Evolutionary conservation across 2,888 invertebrate genomes (phyloP).

Genomic region (Pseudanteris insignis): DNA sequence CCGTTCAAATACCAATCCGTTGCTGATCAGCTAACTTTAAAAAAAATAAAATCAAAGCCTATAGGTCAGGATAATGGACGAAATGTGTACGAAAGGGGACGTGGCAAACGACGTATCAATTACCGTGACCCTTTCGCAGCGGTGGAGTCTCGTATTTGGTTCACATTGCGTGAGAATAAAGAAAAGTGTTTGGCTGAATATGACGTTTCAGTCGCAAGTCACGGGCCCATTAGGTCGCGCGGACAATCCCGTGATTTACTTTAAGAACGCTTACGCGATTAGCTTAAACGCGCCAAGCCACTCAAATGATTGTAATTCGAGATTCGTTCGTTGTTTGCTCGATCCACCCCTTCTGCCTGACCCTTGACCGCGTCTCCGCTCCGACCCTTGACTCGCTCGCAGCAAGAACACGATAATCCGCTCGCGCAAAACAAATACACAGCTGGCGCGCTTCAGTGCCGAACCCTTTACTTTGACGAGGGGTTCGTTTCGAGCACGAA

Average conservation of each 20-base stretch:
- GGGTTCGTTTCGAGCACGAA: slow-evolving; percentile 48
- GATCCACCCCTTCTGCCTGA: slow-evolving; percentile 48
- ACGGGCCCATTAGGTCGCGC: no score
- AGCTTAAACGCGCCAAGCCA: slow-evolving; percentile 45
- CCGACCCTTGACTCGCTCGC: slow-evolving; percentile 52
- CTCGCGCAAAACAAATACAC: slow-evolving; percentile 62
- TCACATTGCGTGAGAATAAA: no score
- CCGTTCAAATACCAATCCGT: no score
- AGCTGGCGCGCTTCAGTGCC: slow-evolving; percentile 39
- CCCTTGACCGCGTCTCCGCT: slow-evolving; percentile 49
- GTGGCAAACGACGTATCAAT: no score
- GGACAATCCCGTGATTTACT: slow-evolving; percentile 49
- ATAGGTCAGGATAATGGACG: slow-evolving; percentile 31
- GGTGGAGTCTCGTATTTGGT: no score
- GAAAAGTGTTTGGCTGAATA: no score
- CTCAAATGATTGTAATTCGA: slow-evolving; percentile 57
- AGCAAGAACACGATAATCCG: slow-evolving; percentile 65
- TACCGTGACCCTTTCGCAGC: no score
- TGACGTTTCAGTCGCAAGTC: no score
- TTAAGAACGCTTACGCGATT: slow-evolving; percentile 31
- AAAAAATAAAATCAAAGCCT: no score
- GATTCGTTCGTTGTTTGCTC: slow-evolving; percentile 46
- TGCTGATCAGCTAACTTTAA: no score
- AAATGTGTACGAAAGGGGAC: slow-evolving; percentile 12
- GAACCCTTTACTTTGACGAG: slow-evolving; percentile 56